These are phyloP conservation scores for Takifugu ocellatus DNA, from an alignment of 2,797 vertebrate species.

Conservation along the genomic window DNA sequence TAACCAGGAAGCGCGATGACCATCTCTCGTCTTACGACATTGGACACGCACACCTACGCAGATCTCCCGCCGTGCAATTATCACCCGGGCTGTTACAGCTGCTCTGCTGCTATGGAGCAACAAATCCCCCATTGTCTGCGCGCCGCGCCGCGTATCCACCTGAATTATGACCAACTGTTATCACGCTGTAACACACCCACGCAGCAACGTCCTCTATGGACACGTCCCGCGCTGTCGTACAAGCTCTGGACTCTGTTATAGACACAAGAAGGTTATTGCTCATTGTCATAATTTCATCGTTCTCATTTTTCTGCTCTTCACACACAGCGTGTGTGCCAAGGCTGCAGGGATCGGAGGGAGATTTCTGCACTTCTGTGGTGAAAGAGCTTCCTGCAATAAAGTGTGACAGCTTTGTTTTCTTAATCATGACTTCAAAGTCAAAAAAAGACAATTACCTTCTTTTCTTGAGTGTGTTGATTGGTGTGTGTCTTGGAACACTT, in stretches of 20 bases:
- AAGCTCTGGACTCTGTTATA: background rate
- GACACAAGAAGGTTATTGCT: constrained; percentile 10
- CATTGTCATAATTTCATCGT: background rate
- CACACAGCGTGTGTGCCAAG: too few relatives aligned
- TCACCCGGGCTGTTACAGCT: constrained; percentile 26
- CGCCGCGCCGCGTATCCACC: background rate
- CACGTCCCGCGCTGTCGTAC: background rate
- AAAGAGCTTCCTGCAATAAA: too few relatives aligned
- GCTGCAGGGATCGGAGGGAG: too few relatives aligned
- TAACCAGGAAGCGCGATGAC: background rate
- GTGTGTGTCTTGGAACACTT: too few relatives aligned
- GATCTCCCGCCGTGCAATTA: constrained; percentile 12
- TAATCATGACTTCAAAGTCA: too few relatives aligned
- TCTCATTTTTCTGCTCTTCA: constrained; percentile 4
- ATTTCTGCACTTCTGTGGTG: too few relatives aligned
- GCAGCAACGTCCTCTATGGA: background rate
- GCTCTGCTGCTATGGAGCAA: constrained; percentile 20
- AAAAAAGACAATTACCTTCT: too few relatives aligned
- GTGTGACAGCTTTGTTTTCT: too few relatives aligned
- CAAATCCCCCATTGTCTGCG: constrained; percentile 15
- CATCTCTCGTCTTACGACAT: too few relatives aligned
- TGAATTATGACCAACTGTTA: constrained; percentile 18
- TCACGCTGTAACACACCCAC: constrained; percentile 3
- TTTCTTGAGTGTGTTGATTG: too few relatives aligned
- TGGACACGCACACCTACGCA: constrained; percentile 1